These are phyloP conservation scores for Ciona savignyi DNA, from an alignment of 23 tunicate species.

Conservation along the genomic window DNA sequence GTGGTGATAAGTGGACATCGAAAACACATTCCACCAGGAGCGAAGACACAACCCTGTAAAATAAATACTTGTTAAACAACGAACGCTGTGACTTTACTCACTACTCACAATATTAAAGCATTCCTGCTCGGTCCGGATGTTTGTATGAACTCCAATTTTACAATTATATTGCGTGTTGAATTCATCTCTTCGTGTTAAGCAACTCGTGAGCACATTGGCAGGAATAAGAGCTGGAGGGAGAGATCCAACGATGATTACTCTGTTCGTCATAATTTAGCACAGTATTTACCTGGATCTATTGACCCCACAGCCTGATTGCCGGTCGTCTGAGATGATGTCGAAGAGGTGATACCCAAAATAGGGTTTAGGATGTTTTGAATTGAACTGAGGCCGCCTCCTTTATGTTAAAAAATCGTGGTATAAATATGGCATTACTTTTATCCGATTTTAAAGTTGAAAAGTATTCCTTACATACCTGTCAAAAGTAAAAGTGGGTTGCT, in stretches of 20 bases:
- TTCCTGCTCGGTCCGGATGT: slow-evolving; percentile 61
- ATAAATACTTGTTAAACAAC: background rate
- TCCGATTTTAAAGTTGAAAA: slow-evolving; percentile 7
- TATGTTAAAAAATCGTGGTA: too few relatives aligned
- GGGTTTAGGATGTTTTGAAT: slow-evolving; percentile 31
- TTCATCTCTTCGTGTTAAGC: slow-evolving; percentile 32
- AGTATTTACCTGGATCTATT: slow-evolving; percentile 28
- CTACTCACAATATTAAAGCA: slow-evolving; percentile 74
- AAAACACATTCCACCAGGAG: slow-evolving; percentile 48
- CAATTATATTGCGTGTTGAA: slow-evolving; percentile 35
- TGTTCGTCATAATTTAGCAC: background rate
- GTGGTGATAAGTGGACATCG: slow-evolving; percentile 56
- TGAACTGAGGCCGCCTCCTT: background rate
- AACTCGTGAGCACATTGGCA: slow-evolving; percentile 21
- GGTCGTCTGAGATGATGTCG: slow-evolving; percentile 12
- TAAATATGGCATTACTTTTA: slow-evolving; percentile 12
- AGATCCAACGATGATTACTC: too few relatives aligned
- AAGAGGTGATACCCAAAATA: slow-evolving; percentile 41
- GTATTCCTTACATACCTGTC: too few relatives aligned
- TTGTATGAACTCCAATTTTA: slow-evolving; percentile 45
- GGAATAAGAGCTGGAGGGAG: slow-evolving; percentile 51
- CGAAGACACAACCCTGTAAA: slow-evolving; percentile 72
- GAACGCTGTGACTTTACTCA: background rate
- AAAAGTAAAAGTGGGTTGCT: slow-evolving; percentile 40
- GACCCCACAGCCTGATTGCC: slow-evolving; percentile 14